Percentiles rank a stretch among this genome's conserved stretches.
phyloP scores from a whole-genome alignment of 2,797 vertebrate genomes.

The Clarias fuscus region DNA sequence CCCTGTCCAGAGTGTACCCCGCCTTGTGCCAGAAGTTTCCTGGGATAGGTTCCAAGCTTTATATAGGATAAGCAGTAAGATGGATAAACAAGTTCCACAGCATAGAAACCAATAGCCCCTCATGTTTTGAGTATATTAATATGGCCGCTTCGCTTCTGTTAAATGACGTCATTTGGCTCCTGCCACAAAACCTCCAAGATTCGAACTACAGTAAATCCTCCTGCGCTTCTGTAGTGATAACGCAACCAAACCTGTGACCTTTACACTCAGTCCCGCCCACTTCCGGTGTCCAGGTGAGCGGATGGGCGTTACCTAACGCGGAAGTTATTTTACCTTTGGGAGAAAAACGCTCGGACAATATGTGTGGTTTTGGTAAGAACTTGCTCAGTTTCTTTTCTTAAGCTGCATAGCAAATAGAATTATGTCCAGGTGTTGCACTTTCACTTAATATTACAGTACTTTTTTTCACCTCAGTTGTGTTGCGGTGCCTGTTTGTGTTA shows the following conservation, averaged over 20 bases:
- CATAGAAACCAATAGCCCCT: too few relatives aligned
- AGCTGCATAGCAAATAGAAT: background rate
- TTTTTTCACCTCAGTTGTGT: background rate
- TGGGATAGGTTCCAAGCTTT: too few relatives aligned
- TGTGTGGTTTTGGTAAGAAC: slow-evolving; percentile 61
- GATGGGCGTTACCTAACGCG: slow-evolving; percentile 60
- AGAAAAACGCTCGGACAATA: slow-evolving; percentile 16
- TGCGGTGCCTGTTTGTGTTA: background rate
- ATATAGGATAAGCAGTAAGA: too few relatives aligned
- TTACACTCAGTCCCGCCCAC: slow-evolving; percentile 32
- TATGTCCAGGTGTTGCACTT: background rate
- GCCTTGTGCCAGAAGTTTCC: too few relatives aligned
- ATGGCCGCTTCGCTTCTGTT: too few relatives aligned
- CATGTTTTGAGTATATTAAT: too few relatives aligned
- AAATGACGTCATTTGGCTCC: too few relatives aligned
- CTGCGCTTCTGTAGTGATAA: background rate
- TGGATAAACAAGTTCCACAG: too few relatives aligned
- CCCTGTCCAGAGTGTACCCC: too few relatives aligned
- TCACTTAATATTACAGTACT: background rate
- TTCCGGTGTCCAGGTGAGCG: slow-evolving; percentile 68
- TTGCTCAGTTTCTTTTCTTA: background rate
- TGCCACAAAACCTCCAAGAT: too few relatives aligned
- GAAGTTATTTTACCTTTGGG: background rate
- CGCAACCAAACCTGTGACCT: background rate
- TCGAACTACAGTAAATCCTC: too few relatives aligned